Evolutionary conservation across 2,797 vertebrate species (phyloP), one percentile per base, ranked within the genome.

Genomic region (Bradypodion pumilum): DNA sequence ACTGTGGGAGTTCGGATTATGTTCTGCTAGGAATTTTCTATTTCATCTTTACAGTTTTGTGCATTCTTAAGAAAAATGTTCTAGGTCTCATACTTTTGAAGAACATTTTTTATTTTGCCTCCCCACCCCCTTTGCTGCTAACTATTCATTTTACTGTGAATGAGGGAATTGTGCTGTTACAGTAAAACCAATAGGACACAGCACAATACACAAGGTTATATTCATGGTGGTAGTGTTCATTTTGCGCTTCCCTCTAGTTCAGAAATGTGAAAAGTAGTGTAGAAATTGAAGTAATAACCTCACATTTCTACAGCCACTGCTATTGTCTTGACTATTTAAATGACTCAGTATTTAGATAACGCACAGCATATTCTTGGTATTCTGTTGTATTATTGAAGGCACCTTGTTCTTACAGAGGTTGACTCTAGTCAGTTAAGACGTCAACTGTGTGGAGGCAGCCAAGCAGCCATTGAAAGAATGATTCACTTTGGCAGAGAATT

Each of bases 381-480:
- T 5, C 0, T 63, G 81, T 69, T 84, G 80, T 75, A 0, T 7
- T 74, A 56, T 66, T 32, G 42, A 81, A 90, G 87, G 35, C 87
- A 84, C 85, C 59, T 5, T 92, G 0, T 86, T 92, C 86, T 92
- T 93, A 87, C 96, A 99, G 98, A 99, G 94, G 98, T 99, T 95
- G 98, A 99, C 85, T 97, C 97, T 0, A 95, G 95, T 92, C 98
- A 98, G 95, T 95, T 97, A 85, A 97, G 98, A 94, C 96, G 98
- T 84, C 98, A 99, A 95, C 94, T 99, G 29, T 99, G 99, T 27
- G 99, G 99, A 10, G 99, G 99, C 69, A 99, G 98, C 94, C 98
- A 99, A 91, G 98, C 98, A 0, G 99, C 99, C 88, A 97, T 99
- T n/a, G 98, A 99, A 94, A 97, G 98, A 76, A 99, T 99, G 99